phyloP scores from a whole-genome alignment of 2,888 invertebrate genomes.

The Ametastegia equiseti region DNA sequence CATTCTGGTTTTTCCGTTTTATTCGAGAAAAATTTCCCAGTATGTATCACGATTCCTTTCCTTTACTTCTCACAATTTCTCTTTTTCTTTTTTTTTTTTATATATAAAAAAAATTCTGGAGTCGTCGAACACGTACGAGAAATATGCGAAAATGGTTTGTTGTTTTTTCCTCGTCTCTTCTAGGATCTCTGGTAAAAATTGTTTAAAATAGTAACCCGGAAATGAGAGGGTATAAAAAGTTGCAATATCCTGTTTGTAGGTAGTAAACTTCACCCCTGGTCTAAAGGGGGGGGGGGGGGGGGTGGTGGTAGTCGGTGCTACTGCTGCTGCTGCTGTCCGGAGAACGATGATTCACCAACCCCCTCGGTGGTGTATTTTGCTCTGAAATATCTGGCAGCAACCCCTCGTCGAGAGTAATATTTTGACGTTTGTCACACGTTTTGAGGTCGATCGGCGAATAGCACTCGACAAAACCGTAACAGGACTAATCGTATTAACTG shows the following conservation, averaged over 20 bases:
- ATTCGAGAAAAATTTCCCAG: background rate
- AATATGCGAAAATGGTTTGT: no score
- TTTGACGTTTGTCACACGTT: constrained; percentile 37
- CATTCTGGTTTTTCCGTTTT: background rate
- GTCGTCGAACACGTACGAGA: no score
- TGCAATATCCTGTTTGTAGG: constrained; percentile 38
- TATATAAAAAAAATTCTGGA: no score
- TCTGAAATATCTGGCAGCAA: constrained; percentile 18
- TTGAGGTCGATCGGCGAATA: constrained; percentile 23
- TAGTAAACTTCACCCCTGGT: constrained; percentile 15
- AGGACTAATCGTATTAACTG: background rate
- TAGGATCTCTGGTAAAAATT: background rate
- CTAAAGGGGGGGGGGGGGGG: no score
- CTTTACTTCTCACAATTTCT: no score
- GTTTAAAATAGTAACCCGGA: constrained; percentile 20
- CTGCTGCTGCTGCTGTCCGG: background rate
- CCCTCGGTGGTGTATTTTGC: background rate
- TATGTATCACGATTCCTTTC: no score
- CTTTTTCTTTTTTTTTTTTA: no score
- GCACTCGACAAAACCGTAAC: background rate
- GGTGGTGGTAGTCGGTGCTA: no score
- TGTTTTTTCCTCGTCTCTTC: background rate
- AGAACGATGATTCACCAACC: constrained; percentile 14
- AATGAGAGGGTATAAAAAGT: constrained; percentile 24
- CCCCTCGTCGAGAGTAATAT: background rate